Conservation (phyloP, 2,113 vertebrate genomes). For the Coregonus clupeaformis region DNA sequence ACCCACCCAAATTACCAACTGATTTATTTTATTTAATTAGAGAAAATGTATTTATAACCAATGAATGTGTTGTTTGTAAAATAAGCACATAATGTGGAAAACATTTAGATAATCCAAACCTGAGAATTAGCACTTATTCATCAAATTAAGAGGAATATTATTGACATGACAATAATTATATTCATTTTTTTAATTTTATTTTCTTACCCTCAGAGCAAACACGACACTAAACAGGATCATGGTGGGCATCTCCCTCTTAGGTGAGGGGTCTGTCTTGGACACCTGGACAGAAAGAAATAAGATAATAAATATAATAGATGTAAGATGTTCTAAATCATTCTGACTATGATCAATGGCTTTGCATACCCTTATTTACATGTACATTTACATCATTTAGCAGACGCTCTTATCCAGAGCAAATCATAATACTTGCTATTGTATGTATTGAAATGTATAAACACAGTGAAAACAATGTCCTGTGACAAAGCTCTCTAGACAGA, state of each 20-base stretch:
- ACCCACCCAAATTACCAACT: slow-evolving; percentile 23
- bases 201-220: slow-evolving; percentile 92
- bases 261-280: slow-evolving; percentile 94
- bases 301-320: background rate
- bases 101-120: background rate
- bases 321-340: background rate
- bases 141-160: background rate
- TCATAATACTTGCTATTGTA: background rate
- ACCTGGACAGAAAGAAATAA: slow-evolving; percentile 74
- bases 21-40: slow-evolving; percentile 5
- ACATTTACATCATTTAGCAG: too few species aligned
- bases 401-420: too few species aligned
- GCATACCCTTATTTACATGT: background rate
- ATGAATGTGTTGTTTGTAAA: background rate
- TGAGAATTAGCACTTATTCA: background rate
- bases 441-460: background rate
- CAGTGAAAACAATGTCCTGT: background rate
- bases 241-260: slow-evolving; percentile 95
- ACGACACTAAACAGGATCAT: slow-evolving; percentile 99
- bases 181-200: background rate
- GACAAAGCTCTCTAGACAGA: background rate
- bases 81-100: background rate
- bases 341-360: background rate
- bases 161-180: background rate
- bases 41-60: background rate